These are phyloP conservation scores for Sinocyclocheilus rhinocerous DNA, from an alignment of 2,113 vertebrate species.

Conservation along the genomic window DNA sequence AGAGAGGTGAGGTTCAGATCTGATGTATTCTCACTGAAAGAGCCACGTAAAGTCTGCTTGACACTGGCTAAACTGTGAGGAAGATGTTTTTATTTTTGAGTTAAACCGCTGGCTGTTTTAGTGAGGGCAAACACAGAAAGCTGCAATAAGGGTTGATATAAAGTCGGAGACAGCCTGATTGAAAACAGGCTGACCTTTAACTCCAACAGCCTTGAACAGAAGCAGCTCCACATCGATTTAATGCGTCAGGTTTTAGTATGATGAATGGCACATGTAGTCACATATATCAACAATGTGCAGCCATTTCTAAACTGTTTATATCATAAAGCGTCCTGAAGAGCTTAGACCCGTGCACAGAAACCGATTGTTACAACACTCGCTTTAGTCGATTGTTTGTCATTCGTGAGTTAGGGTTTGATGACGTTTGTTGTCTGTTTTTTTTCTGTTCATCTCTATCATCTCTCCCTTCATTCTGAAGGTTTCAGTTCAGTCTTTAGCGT, in stretches of 20 bases:
- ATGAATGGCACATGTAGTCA: constrained; percentile 33
- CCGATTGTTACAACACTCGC: background rate
- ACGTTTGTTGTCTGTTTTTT: background rate
- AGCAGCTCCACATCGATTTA: background rate
- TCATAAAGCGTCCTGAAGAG: background rate
- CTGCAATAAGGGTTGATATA: constrained; percentile 35
- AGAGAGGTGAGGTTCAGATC: background rate
- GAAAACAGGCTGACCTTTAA: constrained; percentile 52
- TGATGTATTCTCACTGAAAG: background rate
- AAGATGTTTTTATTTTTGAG: background rate
- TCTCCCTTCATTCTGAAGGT: background rate
- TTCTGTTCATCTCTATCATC: background rate
- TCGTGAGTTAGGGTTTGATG: background rate
- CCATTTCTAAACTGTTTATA: background rate
- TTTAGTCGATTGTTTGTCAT: background rate
- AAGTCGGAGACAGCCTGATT: background rate
- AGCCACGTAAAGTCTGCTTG: background rate
- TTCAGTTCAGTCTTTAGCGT: background rate
- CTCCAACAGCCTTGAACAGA: constrained; percentile 32
- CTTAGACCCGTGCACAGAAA: background rate
- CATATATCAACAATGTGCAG: constrained; percentile 21
- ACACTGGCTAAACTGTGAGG: background rate
- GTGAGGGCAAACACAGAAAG: background rate
- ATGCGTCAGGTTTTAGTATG: constrained; percentile 2
- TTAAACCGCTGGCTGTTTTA: background rate